Evolutionary conservation across 30 jellyfish, hydroid and myxozoan genomes (phyloP), one percentile per base, ranked within the genome.

Genomic region (Turritopsis dohrnii): DNA sequence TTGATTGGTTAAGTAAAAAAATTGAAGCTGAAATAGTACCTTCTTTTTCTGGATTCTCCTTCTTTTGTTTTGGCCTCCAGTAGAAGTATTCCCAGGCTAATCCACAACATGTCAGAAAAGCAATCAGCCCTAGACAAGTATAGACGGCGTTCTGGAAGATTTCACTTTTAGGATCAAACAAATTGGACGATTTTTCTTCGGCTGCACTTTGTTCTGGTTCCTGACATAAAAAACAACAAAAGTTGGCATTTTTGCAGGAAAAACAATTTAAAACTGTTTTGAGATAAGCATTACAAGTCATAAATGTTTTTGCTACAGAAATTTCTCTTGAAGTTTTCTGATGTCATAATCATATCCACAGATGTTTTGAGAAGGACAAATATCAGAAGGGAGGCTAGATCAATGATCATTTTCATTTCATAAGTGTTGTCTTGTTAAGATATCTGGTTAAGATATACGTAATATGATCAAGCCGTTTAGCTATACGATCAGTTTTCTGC

Each of bases 1-100:
- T 41, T 3, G 60, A 41, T 5, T 41, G 13, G 13, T 41, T 13
- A 41, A 13, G 13, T 41, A 41, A 13, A 5, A 41, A 41, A 41
- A 41, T 3, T 41, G 60, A 5, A 5, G 60, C 60, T 41, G 5
- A 13, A 3, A 41, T 41, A 89, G 69, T 69, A 92, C 98, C 85
- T 25, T 88, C 94, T 77, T 85, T 82, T 19, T 89, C 96, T 83
- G 90, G 88, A 76, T 89, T 86, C 26, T 93, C 96, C 72, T 54
- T 66, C 60, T 82, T 82, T 71, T 88, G 96, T 22, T 91, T 88
- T 81, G 99, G 99, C 29, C 96, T 79, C 95, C 96, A 94, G 80
- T 94, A 94, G 87, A 86, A 89, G 80, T 94, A 88, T 71, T 94
- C 99, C 99, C 99, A 94, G 22, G 93, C 89, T 26, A 94, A 81